These are phyloP conservation scores for Kryphioiulus occultus DNA, from an alignment of 2,888 invertebrate genomes.

Conservation along the genomic window DNA sequence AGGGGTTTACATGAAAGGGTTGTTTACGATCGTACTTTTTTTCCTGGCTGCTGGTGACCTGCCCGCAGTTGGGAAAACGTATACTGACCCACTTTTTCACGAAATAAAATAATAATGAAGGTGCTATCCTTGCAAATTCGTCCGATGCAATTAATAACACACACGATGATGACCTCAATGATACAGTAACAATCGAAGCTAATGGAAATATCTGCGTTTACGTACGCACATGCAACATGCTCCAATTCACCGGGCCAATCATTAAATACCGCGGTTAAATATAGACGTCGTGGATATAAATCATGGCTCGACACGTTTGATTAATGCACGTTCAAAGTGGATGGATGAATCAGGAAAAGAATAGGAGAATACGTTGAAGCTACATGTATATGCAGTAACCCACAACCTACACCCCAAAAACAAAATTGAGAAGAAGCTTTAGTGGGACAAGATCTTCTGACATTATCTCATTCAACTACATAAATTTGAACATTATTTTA, in stretches of 20 bases:
- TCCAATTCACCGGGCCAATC: constrained; percentile 10
- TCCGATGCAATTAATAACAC: constrained; percentile 31
- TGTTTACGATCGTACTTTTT: neutral
- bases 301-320: neutral
- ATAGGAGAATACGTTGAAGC: neutral
- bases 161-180: neutral
- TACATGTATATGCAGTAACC: neutral
- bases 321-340: neutral
- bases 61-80: constrained; percentile 3
- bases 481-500: too few species aligned
- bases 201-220: neutral
- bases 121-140: constrained; percentile 9
- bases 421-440: too few species aligned
- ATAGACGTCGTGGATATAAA: neutral
- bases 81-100: constrained; percentile 23
- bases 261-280: neutral
- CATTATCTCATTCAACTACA: too few species aligned
- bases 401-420: neutral
- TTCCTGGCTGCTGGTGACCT: constrained; percentile 13
- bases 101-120: constrained; percentile 9
- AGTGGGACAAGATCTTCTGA: too few species aligned
- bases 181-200: constrained; percentile 25
- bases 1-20: constrained; percentile 23
- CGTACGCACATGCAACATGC: neutral
- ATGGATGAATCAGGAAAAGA: neutral